These are phyloP conservation scores for Ectemnius cavifrons DNA, from an alignment of 2,888 invertebrate genomes.

Conservation along the genomic window DNA sequence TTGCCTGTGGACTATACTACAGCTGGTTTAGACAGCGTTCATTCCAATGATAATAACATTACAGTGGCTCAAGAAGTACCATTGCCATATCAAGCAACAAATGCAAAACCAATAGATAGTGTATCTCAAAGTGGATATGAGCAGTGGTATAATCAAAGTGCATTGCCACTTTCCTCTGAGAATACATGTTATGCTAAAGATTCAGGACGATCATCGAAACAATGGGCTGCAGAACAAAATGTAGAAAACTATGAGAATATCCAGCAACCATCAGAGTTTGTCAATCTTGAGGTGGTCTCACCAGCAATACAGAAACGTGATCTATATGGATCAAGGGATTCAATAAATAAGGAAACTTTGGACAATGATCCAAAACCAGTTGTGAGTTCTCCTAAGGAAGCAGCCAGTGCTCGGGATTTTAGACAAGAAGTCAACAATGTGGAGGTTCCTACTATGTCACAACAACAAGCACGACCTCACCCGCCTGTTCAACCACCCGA, in stretches of 20 bases:
- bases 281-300: constrained; percentile 71
- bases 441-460: constrained; percentile 65
- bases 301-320: constrained; percentile 69
- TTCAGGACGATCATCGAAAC: constrained; percentile 51
- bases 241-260: constrained; percentile 75
- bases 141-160: constrained; percentile 74
- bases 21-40: constrained; percentile 38
- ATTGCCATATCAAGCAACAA: constrained; percentile 39
- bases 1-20: constrained; percentile 37
- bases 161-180: constrained; percentile 56
- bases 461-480: constrained; percentile 55
- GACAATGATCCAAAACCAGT: constrained; percentile 71
- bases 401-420: constrained; percentile 51
- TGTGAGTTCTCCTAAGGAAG: constrained; percentile 55
- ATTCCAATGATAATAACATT: constrained; percentile 47
- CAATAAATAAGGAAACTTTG: constrained; percentile 73
- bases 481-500: constrained; percentile 58
- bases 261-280: constrained; percentile 71
- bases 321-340: constrained; percentile 73
- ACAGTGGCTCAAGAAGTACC: constrained; percentile 45
- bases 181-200: constrained; percentile 66
- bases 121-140: constrained; percentile 67
- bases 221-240: constrained; percentile 66
- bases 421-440: constrained; percentile 69
- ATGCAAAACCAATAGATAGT: constrained; percentile 37